Evolutionary conservation across 2,113 vertebrate genomes (phyloP), one percentile per base, ranked within the genome.

Genomic region (Heliornis fulica): DNA sequence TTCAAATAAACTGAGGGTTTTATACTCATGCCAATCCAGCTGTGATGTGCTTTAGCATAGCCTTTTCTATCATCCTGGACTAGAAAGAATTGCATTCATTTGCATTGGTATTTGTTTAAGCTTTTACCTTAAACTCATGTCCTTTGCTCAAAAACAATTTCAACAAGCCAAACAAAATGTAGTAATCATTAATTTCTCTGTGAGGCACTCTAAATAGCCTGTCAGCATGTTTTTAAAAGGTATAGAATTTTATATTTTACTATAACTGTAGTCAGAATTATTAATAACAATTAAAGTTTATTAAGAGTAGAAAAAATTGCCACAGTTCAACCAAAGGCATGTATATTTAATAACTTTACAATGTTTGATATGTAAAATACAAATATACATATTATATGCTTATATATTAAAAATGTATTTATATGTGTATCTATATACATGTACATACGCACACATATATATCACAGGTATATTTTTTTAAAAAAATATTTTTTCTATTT

Each of bases 381-480:
- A 25, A 9, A 31, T 11, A 15, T 45, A 4, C 2, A 3, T 66
- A 34, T 20, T 25, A 11, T 57, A 34, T 59, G 5, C 26, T 45
- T 72, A 32, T 19, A 56, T 25, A 53, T 32, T 2, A 70, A 32
- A 0, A 3, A 61, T 2, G 46, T 12, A 71, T 5, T 63, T 17
- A 48, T 45, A 36, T 15, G 21, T 40, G 13, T 46, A 31, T 1
- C 18, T 22, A 56, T 61, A 25, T 1, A 1, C 13, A n/a, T 54
- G 7, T 12, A 41, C 5, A 1, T 53, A 8, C 18, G 41, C 19
- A 29, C 0, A 19, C 2, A 54, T 1, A 2, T 38, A 48, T 60
- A 83, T 80, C 5, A 60, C 8, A 56, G 7, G 3, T 13, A 41
- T 76, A 50, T 45, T 69, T 76, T 32, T 89, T 38, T 1, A 79